A percentile compares a stretch with the other conserved stretches of the same genome.
phyloP scores from a whole-genome alignment of 1,140 invertebrate species.

The Lysiphlebus fabarum region DNA sequence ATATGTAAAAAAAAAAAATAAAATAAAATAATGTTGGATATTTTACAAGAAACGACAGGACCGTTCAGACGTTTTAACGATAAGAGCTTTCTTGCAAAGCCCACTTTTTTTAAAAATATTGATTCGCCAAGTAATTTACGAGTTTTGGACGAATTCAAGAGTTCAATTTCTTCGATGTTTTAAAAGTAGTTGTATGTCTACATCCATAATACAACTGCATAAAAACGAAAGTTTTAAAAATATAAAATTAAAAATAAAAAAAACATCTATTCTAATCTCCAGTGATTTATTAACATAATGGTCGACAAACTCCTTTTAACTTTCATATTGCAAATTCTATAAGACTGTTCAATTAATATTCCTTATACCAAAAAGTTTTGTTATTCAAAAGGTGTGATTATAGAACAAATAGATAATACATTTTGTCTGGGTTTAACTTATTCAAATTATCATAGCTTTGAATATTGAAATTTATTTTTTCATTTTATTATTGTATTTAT shows the following conservation, averaged over 20 bases:
- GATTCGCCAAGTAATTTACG: slow-evolving; percentile 35
- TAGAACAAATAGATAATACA: too few species aligned
- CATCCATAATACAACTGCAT: background rate
- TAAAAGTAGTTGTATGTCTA: background rate
- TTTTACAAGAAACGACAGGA: slow-evolving; percentile 4
- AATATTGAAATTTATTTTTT: too few species aligned
- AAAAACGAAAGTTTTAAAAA: background rate
- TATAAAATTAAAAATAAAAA: background rate
- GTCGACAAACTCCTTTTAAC: slow-evolving; percentile 33
- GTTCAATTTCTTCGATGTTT: too few species aligned
- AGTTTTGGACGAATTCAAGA: slow-evolving; percentile 17
- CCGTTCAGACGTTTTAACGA: slow-evolving; percentile 17
- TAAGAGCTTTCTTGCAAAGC: slow-evolving; percentile 33
- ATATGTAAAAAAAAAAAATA: slow-evolving; percentile 1
- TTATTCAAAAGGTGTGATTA: too few species aligned
- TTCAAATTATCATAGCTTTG: too few species aligned
- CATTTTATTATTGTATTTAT: too few species aligned
- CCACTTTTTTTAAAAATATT: slow-evolving; percentile 32
- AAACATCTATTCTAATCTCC: slow-evolving; percentile 36
- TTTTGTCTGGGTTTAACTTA: too few species aligned
- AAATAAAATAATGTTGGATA: background rate
- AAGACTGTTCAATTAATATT: slow-evolving; percentile 34
- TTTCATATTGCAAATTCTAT: slow-evolving; percentile 7
- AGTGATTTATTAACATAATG: slow-evolving; percentile 40
- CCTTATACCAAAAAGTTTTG: slow-evolving; percentile 6